These are phyloP conservation scores for Papilio helenus DNA, from an alignment of 1,140 invertebrate genomes.

Conservation along the genomic window DNA sequence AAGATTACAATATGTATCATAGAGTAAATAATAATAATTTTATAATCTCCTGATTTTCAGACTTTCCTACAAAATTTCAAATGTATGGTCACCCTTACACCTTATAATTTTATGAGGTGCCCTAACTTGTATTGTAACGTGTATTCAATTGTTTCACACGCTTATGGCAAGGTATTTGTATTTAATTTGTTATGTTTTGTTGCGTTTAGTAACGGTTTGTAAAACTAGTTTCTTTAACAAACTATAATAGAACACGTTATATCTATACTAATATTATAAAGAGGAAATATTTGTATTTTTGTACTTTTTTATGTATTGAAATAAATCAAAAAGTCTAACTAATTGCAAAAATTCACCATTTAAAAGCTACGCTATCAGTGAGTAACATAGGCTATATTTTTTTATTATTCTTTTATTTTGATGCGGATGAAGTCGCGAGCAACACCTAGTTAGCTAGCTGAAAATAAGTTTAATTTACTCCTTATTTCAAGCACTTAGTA, in stretches of 20 bases:
- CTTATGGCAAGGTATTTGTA: conserved; percentile 23
- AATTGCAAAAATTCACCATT: too few species aligned
- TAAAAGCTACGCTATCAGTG: too few species aligned
- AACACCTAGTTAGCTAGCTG: background rate
- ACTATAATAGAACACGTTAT: background rate
- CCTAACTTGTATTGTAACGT: background rate
- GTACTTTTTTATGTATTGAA: too few species aligned
- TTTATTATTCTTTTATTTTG: too few species aligned
- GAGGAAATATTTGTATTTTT: too few species aligned
- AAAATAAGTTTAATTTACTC: background rate
- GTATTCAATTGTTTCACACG: conserved; percentile 34
- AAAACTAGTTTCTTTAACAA: background rate
- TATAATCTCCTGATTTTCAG: background rate
- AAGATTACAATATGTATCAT: background rate
- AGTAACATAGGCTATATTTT: too few species aligned
- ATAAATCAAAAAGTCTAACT: too few species aligned
- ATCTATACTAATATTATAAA: too few species aligned
- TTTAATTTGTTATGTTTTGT: conserved; percentile 10
- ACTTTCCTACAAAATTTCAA: background rate
- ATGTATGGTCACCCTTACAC: background rate
- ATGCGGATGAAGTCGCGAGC: too few species aligned
- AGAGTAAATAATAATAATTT: too few species aligned
- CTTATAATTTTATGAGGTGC: conserved; percentile 28
- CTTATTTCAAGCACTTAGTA: background rate
- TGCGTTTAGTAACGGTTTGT: background rate